phyloP scores from a whole-genome alignment of 2,113 vertebrate species.

The Chelonoidis abingdonii region DNA sequence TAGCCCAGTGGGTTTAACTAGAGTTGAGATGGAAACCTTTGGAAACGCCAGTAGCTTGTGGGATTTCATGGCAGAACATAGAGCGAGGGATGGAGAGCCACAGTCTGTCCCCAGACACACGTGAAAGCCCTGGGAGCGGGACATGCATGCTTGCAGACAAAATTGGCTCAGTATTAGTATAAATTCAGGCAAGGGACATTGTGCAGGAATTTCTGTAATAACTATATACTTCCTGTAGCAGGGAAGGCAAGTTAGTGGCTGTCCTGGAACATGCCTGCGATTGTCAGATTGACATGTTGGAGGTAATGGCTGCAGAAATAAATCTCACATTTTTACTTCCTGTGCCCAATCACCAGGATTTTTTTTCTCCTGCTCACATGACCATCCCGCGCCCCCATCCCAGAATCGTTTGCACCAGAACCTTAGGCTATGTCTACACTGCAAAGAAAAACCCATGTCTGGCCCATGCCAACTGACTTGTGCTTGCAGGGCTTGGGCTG shows the following conservation, averaged over 20 bases:
- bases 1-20: not conserved
- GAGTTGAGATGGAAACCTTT: not conserved
- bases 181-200: not conserved
- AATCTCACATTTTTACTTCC: not conserved
- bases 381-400: not conserved
- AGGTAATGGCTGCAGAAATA: not conserved
- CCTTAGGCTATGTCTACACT: not conserved
- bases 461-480: not conserved
- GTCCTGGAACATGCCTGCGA: not conserved
- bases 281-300: not conserved
- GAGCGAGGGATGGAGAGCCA: not conserved
- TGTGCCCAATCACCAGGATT: not conserved
- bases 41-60: not conserved
- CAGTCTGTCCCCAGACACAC: not conserved
- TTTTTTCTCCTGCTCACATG: not conserved
- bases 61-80: not conserved
- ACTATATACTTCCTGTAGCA: not conserved
- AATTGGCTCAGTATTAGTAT: not conserved
- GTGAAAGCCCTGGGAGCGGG: not conserved
- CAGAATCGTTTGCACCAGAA: not conserved
- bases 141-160: not conserved
- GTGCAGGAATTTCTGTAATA: not conserved
- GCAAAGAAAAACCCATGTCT: not conserved
- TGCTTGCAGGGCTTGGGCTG: too few relatives aligned
- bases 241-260: not conserved